These are phyloP conservation scores for Sipha flava DNA, from an alignment of 1,140 invertebrate genomes.

Conservation along the genomic window DNA sequence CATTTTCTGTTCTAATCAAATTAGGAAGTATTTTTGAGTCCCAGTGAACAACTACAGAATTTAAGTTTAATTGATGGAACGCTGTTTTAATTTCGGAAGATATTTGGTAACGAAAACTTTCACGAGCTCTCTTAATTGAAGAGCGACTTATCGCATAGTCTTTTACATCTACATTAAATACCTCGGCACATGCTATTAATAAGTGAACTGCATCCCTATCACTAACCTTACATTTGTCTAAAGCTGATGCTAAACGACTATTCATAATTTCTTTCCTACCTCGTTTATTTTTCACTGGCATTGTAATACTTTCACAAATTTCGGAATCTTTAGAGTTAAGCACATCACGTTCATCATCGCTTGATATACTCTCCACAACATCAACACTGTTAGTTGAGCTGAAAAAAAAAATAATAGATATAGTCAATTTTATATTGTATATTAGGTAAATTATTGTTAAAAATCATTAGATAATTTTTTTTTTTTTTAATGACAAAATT, in stretches of 20 bases:
- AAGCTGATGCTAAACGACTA: conserved; percentile 35
- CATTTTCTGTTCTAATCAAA: conserved; percentile 33
- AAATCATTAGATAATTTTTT: not conserved
- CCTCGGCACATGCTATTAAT: conserved; percentile 33
- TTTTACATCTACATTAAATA: conserved; percentile 25
- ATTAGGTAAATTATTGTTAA: not conserved
- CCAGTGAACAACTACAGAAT: conserved; percentile 32
- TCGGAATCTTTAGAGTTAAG: not conserved
- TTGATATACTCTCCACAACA: not conserved
- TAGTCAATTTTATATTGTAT: not conserved
- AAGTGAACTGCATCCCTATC: conserved; percentile 36
- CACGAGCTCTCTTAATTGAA: not conserved
- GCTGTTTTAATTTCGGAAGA: conserved; percentile 35
- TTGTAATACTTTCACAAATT: not conserved
- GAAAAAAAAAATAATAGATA: not conserved
- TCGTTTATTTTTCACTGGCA: not conserved
- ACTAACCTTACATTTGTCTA: conserved; percentile 37
- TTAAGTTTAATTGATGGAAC: conserved; percentile 34
- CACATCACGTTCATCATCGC: not conserved
- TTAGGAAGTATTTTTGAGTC: conserved; percentile 36
- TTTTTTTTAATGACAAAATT: not conserved
- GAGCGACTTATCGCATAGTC: conserved; percentile 34
- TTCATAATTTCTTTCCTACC: conserved; percentile 33
- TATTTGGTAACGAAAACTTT: conserved; percentile 30
- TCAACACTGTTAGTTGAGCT: not conserved